phyloP scores from a whole-genome alignment of 2,888 invertebrate genomes.

The Brenthis daphne region DNA sequence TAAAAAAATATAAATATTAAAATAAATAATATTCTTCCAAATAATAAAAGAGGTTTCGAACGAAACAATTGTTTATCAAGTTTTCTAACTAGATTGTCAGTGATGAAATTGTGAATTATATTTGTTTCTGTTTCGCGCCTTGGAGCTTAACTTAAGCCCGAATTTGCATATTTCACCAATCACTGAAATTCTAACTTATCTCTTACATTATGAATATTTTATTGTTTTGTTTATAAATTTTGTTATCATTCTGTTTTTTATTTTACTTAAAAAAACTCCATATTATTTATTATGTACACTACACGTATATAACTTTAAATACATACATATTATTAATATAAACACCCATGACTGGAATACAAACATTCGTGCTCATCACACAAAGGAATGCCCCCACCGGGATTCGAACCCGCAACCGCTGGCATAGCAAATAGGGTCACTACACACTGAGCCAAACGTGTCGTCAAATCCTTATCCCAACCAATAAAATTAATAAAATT shows the following conservation, averaged over 20 bases:
- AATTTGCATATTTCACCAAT: conserved; percentile 19
- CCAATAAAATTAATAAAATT: conserved; percentile 9
- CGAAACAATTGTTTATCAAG: conserved; percentile 10
- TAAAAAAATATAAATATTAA: too few relatives aligned
- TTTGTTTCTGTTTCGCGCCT: conserved; percentile 20
- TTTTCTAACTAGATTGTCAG: conserved; percentile 12
- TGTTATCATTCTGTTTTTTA: background rate
- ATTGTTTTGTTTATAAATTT: background rate
- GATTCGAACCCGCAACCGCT: too few relatives aligned
- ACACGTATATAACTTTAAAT: too few relatives aligned
- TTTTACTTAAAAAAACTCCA: too few relatives aligned
- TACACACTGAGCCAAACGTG: too few relatives aligned
- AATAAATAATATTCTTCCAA: background rate
- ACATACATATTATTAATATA: too few relatives aligned
- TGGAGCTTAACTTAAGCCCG: conserved; percentile 6
- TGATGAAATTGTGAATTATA: conserved; percentile 20
- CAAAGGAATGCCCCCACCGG: too few relatives aligned
- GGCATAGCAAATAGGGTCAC: too few relatives aligned
- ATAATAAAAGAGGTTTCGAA: conserved; percentile 1
- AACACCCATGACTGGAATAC: too few relatives aligned
- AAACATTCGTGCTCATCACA: too few relatives aligned
- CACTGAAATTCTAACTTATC: background rate
- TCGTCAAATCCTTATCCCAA: background rate
- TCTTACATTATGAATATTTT: background rate
- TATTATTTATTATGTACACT: too few relatives aligned